Evolutionary conservation across 2,888 invertebrate genomes (phyloP), one percentile per base, ranked within the genome.

Genomic region (Rambutsinella grinnellia): DNA sequence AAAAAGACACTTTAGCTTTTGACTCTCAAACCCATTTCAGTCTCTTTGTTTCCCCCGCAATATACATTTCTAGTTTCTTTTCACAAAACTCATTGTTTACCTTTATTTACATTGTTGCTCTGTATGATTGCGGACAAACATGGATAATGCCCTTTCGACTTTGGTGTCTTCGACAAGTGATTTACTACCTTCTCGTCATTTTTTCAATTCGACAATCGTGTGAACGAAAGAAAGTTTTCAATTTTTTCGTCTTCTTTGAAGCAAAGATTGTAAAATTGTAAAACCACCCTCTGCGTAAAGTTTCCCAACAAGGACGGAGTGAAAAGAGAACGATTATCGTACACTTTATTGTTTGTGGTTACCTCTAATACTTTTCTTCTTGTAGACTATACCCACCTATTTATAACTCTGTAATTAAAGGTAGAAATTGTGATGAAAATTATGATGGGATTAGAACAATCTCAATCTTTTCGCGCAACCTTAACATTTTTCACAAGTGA

Each of bases 51-150:
- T n/a, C n/a, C n/a, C n/a, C n/a, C n/a, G n/a, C n/a, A n/a, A n/a
- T n/a, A n/a, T n/a, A n/a, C n/a, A n/a, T n/a, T n/a, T n/a, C n/a
- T n/a, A n/a, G 26, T 70, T 70, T 27, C 65, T 66, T 65, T 26
- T 67, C 54, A 36, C 24, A 61, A 5, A 54, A 57, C 68, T 28
- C 49, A 76, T 58, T 76, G 75, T 76, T 75, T 69, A 76, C 75
- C 68, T 63, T 53, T 76, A 69, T 76, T 76, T 76, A 68, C 75
- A 76, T 76, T 69, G 76, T 69, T 46, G 27, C 69, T 53, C 65
- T 46, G 26, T 76, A 36, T 76, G 76, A 76, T 76, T 76, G 76
- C 60, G 69, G 69, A 53, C 65, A 76, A 69, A 75, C 68, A 68
- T 76, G 63, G 65, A 69, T 69, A 69, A 76, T 68, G 69, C 63